Base-by-base conservation (phyloP, 2,797 vertebrate genomes). In the Octomys mimax region DNA sequence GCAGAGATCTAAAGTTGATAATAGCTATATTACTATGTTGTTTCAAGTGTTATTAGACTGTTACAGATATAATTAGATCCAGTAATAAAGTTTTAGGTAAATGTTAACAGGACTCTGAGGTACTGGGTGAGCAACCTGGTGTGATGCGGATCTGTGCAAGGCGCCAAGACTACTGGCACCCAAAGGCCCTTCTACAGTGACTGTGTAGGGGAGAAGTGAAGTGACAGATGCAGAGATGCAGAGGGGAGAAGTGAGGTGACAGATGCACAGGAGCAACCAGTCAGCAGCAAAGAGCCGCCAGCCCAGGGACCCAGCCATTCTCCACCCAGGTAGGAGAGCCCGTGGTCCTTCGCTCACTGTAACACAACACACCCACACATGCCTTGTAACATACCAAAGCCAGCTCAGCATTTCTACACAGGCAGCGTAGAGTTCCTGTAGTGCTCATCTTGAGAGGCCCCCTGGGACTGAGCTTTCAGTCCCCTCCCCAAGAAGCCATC, bases 11-110 rank as follows among this genome's bases (percentile, higher is more conserved):
- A 91, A 64, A 28, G 36, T n/a, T 39, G 39, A 33, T 62, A 91
- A 71, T 24, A 83, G 5, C 54, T 54, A 24, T 24, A 22, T 22
- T 75, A 77, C 28, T 52, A 57, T 28, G 8, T 81, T 80, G 46
- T 36, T 81, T 49, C n/a, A 84, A 57, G 39, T 79, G 46, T 33
- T 61, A 64, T 71, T 81, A 87, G 59, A 64, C n/a, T 31, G 80
- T 24, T 86, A 33, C 71, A 97, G 91, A 49, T 62, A 22, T 68
- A 90, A 66, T 83, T 82, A 46, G 77, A 86, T 64, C 82, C 71
- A 66, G 62, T 22, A 64, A 75, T 82, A 52, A 94, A 75, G 6
- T 92, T 95, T 92, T 70, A 36, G 31, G 24, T 83, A 92, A 92
- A 33, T 90, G 26, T 46, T 85, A 24, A 28, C 54, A 36, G 42